These are phyloP conservation scores for Chrysopilus asiliformis DNA, from an alignment of 2,888 invertebrate species.

Conservation along the genomic window DNA sequence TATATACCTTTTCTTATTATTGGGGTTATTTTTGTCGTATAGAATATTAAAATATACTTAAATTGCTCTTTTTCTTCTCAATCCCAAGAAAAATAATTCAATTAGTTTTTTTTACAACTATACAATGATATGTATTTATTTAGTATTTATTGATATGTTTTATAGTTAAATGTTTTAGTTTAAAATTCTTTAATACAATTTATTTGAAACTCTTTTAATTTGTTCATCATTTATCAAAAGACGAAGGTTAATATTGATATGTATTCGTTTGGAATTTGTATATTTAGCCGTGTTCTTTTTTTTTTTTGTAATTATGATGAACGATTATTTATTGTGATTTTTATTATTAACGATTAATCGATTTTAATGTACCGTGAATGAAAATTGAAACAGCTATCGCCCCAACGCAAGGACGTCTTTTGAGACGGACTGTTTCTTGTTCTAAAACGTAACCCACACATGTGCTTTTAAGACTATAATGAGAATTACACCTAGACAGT, in stretches of 20 bases:
- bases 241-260: neutral
- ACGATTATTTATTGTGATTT: too few species aligned
- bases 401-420: conserved; percentile 93
- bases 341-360: too few species aligned
- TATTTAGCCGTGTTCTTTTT: neutral
- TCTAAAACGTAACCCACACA: conserved; percentile 91
- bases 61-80: too few species aligned
- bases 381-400: conserved; percentile 70
- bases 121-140: too few species aligned
- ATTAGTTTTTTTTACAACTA: too few species aligned
- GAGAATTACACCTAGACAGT: conserved; percentile 7
- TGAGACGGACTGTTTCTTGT: conserved; percentile 94
- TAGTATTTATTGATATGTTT: neutral
- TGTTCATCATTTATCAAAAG: too few species aligned
- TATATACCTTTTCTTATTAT: too few species aligned
- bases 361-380: too few species aligned
- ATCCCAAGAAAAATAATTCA: too few species aligned
- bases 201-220: neutral
- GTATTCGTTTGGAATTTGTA: neutral
- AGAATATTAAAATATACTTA: too few species aligned
- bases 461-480: conserved; percentile 42
- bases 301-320: neutral
- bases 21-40: too few species aligned
- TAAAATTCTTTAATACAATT: neutral
- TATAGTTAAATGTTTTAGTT: neutral